Percentiles rank a stretch among this genome's conserved stretches.
Evolutionary conservation across 2,797 vertebrate genomes (phyloP).

Genomic region (Xenopus petersii): DNA sequence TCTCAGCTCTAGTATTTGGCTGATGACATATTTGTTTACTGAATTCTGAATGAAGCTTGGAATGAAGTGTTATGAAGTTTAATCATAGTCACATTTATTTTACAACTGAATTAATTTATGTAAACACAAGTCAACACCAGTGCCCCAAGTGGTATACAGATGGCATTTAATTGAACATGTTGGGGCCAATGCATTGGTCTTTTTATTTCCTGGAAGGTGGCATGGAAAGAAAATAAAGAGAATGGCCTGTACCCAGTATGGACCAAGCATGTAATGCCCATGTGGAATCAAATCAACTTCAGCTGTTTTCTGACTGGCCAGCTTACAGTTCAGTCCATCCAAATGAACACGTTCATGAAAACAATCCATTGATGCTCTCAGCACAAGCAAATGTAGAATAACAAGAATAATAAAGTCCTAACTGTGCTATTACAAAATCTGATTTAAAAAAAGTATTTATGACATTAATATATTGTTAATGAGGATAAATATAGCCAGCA

Average conservation of each 20-base stretch:
- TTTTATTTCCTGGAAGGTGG: conserved; percentile 35
- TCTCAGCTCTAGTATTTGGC: too few relatives aligned
- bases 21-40: too few relatives aligned
- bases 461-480: too few relatives aligned
- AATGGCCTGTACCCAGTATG: conserved; percentile 21
- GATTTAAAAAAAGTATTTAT: too few relatives aligned
- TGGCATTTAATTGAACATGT: conserved; percentile 29
- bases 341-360: not conserved
- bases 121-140: not conserved
- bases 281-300: not conserved
- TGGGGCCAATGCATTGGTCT: conserved; percentile 18
- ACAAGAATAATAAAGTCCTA: too few relatives aligned
- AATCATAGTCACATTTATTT: too few relatives aligned
- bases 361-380: not conserved
- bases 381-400: not conserved
- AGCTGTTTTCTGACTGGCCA: not conserved
- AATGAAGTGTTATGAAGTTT: too few relatives aligned
- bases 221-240: conserved; percentile 5
- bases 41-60: too few relatives aligned
- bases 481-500: too few relatives aligned
- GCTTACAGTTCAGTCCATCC: not conserved
- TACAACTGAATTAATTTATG: not conserved
- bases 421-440: too few relatives aligned
- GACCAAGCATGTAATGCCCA: conserved; percentile 30
- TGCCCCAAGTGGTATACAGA: conserved; percentile 30